These are phyloP conservation scores for Erythrocercus mccallii DNA, from an alignment of 2,113 vertebrate genomes.

Conservation along the genomic window DNA sequence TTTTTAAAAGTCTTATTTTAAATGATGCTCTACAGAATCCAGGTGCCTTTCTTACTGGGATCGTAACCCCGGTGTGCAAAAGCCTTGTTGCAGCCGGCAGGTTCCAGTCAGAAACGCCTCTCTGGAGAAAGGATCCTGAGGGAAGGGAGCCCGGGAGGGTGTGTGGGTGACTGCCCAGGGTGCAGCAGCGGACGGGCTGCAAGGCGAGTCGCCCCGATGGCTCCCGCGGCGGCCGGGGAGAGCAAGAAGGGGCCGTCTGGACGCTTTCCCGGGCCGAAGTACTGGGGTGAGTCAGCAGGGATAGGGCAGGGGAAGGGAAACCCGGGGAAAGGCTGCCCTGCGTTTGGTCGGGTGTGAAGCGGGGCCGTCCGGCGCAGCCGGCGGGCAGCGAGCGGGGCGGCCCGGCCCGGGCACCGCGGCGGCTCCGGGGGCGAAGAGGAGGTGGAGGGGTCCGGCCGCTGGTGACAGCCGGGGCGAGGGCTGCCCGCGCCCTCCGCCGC, in stretches of 20 bases:
- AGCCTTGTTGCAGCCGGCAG: background rate
- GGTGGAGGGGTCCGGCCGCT: rapidly evolving
- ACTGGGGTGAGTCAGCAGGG: background rate
- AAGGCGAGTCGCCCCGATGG: rapidly evolving
- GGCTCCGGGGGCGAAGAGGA: rapidly evolving
- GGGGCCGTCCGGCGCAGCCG: too few species aligned
- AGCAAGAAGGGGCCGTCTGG: rapidly evolving
- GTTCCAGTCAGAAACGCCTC: background rate
- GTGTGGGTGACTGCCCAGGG: too few species aligned
- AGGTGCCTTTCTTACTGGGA: background rate
- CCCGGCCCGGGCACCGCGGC: background rate
- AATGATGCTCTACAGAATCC: background rate
- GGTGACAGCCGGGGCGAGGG: background rate
- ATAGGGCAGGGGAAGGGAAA: too few species aligned
- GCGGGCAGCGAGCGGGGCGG: background rate
- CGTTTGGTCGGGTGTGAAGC: background rate
- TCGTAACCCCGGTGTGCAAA: background rate
- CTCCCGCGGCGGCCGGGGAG: background rate
- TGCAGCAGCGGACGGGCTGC: background rate
- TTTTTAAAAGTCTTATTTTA: background rate
- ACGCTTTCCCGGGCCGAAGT: rapidly evolving
- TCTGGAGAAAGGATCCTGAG: background rate
- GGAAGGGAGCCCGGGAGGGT: background rate
- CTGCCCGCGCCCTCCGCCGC: rapidly evolving
- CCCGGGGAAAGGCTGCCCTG: background rate